Percentiles rank a stretch among this genome's conserved stretches.
phyloP scores from a whole-genome alignment of 2,113 vertebrate genomes.

The Geococcyx californianus region DNA sequence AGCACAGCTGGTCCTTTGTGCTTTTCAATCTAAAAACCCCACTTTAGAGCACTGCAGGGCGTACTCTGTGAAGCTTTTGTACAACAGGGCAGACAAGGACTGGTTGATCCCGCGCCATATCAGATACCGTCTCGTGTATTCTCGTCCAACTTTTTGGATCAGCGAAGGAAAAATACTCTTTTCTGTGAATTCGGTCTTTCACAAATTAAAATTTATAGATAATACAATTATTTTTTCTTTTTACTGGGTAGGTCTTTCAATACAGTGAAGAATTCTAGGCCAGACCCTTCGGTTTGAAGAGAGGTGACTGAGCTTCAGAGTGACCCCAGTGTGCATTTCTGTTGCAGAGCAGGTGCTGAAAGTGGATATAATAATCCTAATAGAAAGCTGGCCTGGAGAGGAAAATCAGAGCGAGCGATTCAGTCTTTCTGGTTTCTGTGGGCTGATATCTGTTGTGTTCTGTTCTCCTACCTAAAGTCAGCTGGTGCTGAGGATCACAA shows the following conservation, averaged over 20 bases:
- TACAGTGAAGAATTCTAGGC: background rate
- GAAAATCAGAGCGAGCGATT: background rate
- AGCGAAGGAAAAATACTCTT: background rate
- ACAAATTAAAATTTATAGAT: background rate
- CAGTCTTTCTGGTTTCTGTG: background rate
- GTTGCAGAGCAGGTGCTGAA: background rate
- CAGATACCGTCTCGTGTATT: accelerated
- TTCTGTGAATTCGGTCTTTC: background rate
- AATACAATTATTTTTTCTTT: background rate
- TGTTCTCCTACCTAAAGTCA: background rate
- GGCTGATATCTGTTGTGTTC: background rate
- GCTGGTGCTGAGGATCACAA: background rate
- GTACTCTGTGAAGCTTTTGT: background rate
- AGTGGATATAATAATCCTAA: background rate
- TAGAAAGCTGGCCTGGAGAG: background rate
- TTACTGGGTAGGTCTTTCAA: background rate
- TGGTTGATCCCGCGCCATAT: accelerated
- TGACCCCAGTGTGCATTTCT: accelerated
- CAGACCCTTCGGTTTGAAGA: background rate
- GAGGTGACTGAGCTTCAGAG: background rate
- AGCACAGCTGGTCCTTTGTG: background rate
- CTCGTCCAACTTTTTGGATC: accelerated
- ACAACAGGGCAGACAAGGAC: accelerated
- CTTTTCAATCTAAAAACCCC: accelerated
- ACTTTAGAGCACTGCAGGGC: accelerated